Evolutionary conservation across 2,113 vertebrate genomes (phyloP), one percentile per base, ranked within the genome.

Genomic region (Myrmophylax atrothorax): DNA sequence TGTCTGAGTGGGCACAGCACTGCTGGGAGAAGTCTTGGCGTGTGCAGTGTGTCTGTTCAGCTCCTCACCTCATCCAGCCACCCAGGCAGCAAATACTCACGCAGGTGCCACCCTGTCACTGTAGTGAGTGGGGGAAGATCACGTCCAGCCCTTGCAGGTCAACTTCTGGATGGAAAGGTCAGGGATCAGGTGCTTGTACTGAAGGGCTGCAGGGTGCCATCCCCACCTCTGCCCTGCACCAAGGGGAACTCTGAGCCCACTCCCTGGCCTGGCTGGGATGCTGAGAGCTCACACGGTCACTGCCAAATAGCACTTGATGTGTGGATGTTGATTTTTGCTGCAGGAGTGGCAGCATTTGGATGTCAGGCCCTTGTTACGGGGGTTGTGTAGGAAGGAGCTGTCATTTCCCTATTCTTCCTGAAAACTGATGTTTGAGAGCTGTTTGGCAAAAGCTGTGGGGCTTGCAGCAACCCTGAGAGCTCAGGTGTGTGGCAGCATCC

Each of bases 311-410:
- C 70, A 29, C 95, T 91, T 0, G 0, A 93, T 94, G 64, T 75
- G 87, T 70, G 87, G 42, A 28, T 91, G 87, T 67, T 91, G 84
- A 52, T n/a, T 59, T 87, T 70, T 69, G 28, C 89, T 40, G 74
- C 2, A 3, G 50, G 68, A 88, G 63, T 15, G 40, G 73, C 47
- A 84, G 47, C 53, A 62, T 66, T 73, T 44, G 90, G 62, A 37
- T 56, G 78, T 85, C 88, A 75, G 81, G 33, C 58, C 58, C 53
- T 53, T 72, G 6, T 79, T 73, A 18, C 1, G 5, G 0, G 75
- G 70, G 10, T 13, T 73, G 85, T 58, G 84, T 55, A 60, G 23
- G 46, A 66, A 38, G 68, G 11, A 95, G 68, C 53, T 18, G 4
- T 82, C 5, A 4, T 11, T 1, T 55, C 84, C 9, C 3, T 28